Evolutionary conservation across 2,113 vertebrate genomes (phyloP).

Genomic region (Alces alces): DNA sequence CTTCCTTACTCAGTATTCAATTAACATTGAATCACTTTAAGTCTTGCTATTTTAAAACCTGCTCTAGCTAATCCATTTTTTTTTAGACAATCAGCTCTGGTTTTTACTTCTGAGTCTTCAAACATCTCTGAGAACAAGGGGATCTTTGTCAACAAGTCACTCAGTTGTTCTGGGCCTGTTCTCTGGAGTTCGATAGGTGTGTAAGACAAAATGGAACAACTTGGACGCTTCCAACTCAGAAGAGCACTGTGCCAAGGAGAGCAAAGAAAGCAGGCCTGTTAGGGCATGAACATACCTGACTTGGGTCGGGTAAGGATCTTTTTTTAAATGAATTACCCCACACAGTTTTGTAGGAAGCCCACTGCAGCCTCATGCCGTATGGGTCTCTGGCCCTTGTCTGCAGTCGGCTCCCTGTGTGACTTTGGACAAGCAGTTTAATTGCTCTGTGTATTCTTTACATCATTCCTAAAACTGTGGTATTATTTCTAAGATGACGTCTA

Average conservation of each 20-base stretch:
- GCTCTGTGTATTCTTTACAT: background rate
- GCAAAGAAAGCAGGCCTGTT: background rate
- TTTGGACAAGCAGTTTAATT: background rate
- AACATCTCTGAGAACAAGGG: background rate
- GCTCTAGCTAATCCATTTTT: slow-evolving; percentile 17
- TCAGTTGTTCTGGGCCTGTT: background rate
- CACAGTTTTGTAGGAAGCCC: background rate
- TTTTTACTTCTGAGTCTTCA: background rate
- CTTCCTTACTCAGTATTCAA: slow-evolving; percentile 60
- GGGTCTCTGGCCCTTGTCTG: too few relatives aligned
- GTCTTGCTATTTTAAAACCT: slow-evolving; percentile 56
- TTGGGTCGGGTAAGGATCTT: background rate
- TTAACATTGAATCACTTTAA: slow-evolving; percentile 61
- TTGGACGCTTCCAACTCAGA: background rate
- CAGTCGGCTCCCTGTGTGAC: background rate
- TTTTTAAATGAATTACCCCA: background rate
- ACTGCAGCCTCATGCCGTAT: accelerated
- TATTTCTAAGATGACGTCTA: background rate
- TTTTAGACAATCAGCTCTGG: background rate
- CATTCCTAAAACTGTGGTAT: background rate
- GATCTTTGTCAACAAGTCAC: background rate
- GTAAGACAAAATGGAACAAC: background rate
- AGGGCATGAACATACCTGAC: background rate
- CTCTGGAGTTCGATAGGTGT: background rate
- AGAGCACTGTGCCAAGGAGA: background rate